A percentile compares a stretch with the other conserved stretches of the same genome.
Evolutionary conservation across 2,113 vertebrate species (phyloP).

Genomic region (Chaenogobius annularis): DNA sequence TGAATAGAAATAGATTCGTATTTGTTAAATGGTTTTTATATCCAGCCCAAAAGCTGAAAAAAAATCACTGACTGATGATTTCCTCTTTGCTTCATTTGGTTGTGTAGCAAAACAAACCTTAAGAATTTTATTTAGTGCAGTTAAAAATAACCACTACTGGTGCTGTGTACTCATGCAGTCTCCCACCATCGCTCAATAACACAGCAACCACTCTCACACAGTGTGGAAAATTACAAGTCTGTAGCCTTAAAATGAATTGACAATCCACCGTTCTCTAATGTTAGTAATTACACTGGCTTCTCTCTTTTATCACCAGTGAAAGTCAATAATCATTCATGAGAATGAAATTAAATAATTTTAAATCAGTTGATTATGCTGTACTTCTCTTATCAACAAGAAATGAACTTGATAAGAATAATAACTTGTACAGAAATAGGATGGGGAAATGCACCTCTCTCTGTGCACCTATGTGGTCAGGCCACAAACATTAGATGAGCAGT

Average conservation of each 20-base stretch:
- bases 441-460: conserved; percentile 6
- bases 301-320: conserved; percentile 35
- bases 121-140: conserved; percentile 2
- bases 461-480: conserved; percentile 11
- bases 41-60: conserved; percentile 25
- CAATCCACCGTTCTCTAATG: conserved; percentile 36
- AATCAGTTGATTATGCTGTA: not conserved
- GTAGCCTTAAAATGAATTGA: conserved; percentile 40
- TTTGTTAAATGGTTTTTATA: conserved; percentile 35
- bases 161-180: conserved; percentile 1
- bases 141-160: conserved; percentile 12
- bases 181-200: conserved; percentile 8
- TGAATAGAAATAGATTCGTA: conserved; percentile 1
- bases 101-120: conserved; percentile 18
- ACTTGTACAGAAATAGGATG: not conserved
- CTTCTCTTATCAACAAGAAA: not conserved
- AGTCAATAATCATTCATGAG: conserved; percentile 17
- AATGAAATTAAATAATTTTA: not conserved
- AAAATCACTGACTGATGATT: conserved; percentile 16
- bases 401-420: not conserved
- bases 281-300: conserved; percentile 34
- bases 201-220: conserved; percentile 8
- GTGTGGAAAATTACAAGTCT: conserved; percentile 31
- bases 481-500: conserved; percentile 4
- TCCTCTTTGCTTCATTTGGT: conserved; percentile 15